These are phyloP conservation scores for Falco cherrug DNA, from an alignment of 2,797 vertebrate species.

Conservation along the genomic window DNA sequence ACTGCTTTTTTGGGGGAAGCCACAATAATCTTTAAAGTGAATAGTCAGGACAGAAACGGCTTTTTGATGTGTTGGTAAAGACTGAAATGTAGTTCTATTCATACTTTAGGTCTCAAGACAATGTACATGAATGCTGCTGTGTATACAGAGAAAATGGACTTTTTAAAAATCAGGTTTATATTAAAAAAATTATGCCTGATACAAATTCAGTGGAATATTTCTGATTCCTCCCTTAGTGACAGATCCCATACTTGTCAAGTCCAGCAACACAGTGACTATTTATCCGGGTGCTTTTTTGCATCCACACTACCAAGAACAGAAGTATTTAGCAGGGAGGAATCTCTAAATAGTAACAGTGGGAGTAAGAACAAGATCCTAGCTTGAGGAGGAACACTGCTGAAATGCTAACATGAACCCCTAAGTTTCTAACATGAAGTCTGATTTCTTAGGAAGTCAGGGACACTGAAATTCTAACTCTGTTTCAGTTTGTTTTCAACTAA, in stretches of 20 bases:
- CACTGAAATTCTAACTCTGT: not conserved
- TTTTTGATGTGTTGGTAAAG: not conserved
- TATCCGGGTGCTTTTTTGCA: not conserved
- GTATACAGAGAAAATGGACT: not conserved
- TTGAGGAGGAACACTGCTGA: not conserved
- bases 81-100: not conserved
- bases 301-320: not conserved
- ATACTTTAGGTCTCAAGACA: not conserved
- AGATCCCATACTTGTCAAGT: not conserved
- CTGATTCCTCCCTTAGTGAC: not conserved
- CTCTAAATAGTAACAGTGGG: not conserved
- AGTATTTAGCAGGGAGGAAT: conserved; percentile 20
- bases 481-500: not conserved
- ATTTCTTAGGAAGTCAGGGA: not conserved
- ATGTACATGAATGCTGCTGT: not conserved
- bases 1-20: not conserved
- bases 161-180: not conserved
- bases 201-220: not conserved
- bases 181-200: not conserved
- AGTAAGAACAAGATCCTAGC: not conserved
- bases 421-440: not conserved
- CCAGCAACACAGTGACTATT: not conserved
- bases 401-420: not conserved
- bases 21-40: not conserved
- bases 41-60: not conserved